phyloP scores from a whole-genome alignment of 2,888 invertebrate species.

The Timema cristinae region DNA sequence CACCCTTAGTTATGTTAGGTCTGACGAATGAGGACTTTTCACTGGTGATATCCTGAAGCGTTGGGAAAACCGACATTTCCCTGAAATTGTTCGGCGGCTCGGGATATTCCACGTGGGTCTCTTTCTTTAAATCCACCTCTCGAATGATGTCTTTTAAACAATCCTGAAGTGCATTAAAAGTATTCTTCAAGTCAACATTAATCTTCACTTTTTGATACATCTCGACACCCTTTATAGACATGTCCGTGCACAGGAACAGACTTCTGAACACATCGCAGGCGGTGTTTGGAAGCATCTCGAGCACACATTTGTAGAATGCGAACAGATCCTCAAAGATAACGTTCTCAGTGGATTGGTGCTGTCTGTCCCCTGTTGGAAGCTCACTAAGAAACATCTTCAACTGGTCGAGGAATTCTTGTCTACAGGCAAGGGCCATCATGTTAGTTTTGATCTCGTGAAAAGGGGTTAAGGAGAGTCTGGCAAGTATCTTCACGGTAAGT shows the following conservation, averaged over 20 bases:
- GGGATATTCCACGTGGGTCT: neutral
- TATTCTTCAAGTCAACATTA: neutral
- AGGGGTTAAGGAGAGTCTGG: constrained; percentile 43
- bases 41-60: constrained; percentile 38
- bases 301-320: constrained; percentile 41
- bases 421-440: constrained; percentile 31
- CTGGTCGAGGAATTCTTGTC: constrained; percentile 33
- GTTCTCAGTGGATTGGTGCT: constrained; percentile 33
- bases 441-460: constrained; percentile 32
- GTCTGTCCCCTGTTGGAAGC: constrained; percentile 30
- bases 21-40: constrained; percentile 42
- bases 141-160: neutral
- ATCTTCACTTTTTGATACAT: constrained; percentile 22
- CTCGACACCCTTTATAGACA: constrained; percentile 35
- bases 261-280: constrained; percentile 39
- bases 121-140: neutral
- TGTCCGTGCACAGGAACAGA: constrained; percentile 35
- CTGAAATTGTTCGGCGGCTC: constrained; percentile 22
- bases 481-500: constrained; percentile 48
- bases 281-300: constrained; percentile 39
- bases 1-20: constrained; percentile 41
- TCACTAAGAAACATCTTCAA: constrained; percentile 32
- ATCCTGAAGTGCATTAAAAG: neutral
- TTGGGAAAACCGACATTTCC: constrained; percentile 31
- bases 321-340: constrained; percentile 36